Percentiles rank a stretch among this genome's conserved stretches.
phyloP scores from a whole-genome alignment of 2,888 invertebrate species.

The Cheilosia variabilis region DNA sequence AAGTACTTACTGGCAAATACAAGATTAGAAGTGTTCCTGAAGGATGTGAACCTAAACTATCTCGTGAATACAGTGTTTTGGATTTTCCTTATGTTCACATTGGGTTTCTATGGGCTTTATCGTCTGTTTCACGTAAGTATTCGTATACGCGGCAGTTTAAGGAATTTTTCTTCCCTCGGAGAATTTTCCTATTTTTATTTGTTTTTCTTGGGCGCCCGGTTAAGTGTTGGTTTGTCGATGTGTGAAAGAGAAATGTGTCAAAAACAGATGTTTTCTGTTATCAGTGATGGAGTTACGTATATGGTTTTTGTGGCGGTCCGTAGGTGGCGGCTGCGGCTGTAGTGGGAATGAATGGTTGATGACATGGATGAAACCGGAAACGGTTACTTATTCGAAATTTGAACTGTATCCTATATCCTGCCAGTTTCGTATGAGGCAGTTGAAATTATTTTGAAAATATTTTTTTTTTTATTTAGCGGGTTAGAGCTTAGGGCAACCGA shows the following conservation, averaged over 20 bases:
- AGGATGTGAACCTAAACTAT: slow-evolving; percentile 81
- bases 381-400: not conserved
- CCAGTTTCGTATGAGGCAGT: not conserved
- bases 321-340: not conserved
- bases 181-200: slow-evolving; percentile 51
- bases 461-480: too few species aligned
- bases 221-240: not conserved
- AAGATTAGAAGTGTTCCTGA: slow-evolving; percentile 81
- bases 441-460: not conserved
- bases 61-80: slow-evolving; percentile 82
- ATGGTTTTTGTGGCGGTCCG: not conserved
- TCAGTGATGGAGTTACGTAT: not conserved
- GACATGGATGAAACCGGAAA: slow-evolving; percentile 6
- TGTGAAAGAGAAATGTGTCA: slow-evolving; percentile 29
- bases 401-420: too few species aligned
- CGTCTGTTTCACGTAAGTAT: slow-evolving; percentile 81
- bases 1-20: slow-evolving; percentile 81
- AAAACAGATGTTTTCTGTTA: slow-evolving; percentile 45
- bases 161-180: slow-evolving; percentile 21
- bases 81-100: slow-evolving; percentile 81
- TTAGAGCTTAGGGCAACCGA: not conserved
- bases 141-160: slow-evolving; percentile 12
- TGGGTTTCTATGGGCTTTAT: slow-evolving; percentile 81
- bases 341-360: not conserved
- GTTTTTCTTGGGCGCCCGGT: slow-evolving; percentile 21